phyloP scores from a whole-genome alignment of 1,140 invertebrate genomes.

The Drosophila sechellia region DNA sequence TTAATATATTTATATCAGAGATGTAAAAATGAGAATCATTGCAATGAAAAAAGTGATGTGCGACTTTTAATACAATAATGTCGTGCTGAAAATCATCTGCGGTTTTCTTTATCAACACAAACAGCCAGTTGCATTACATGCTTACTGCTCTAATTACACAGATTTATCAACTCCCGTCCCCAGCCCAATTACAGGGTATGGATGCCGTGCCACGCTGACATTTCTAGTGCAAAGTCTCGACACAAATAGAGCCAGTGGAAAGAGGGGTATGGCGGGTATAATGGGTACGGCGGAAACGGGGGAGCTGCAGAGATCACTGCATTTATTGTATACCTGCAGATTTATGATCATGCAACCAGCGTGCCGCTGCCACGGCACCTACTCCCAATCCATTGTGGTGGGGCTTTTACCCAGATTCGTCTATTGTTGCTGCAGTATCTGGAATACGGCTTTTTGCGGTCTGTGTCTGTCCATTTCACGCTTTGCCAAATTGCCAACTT shows the following conservation, averaged over 20 bases:
- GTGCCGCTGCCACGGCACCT: constrained; percentile 53
- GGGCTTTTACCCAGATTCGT: constrained; percentile 26
- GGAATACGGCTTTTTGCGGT: constrained; percentile 44
- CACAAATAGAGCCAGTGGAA: constrained; percentile 41
- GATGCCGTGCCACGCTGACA: constrained; percentile 43
- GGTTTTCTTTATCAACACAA: background rate
- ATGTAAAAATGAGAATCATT: background rate
- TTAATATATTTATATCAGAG: background rate
- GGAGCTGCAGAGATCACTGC: constrained; percentile 25
- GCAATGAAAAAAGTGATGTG: background rate
- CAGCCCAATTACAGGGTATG: constrained; percentile 33
- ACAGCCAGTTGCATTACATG: background rate
- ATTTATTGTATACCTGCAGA: constrained; percentile 62
- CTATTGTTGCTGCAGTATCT: constrained; percentile 16
- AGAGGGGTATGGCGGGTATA: background rate
- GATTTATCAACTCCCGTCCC: constrained; percentile 1
- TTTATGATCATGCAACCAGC: constrained; percentile 61
- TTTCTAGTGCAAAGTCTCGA: constrained; percentile 52
- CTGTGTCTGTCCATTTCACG: constrained; percentile 73
- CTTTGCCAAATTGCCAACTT: constrained; percentile 82
- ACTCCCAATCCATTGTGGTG: constrained; percentile 28
- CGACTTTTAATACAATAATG: background rate
- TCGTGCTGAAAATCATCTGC: background rate
- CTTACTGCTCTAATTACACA: constrained; percentile 7
- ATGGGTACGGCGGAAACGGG: background rate